Evolutionary conservation across 2,888 invertebrate species (phyloP).

Genomic region (Pyrrhia umbra): DNA sequence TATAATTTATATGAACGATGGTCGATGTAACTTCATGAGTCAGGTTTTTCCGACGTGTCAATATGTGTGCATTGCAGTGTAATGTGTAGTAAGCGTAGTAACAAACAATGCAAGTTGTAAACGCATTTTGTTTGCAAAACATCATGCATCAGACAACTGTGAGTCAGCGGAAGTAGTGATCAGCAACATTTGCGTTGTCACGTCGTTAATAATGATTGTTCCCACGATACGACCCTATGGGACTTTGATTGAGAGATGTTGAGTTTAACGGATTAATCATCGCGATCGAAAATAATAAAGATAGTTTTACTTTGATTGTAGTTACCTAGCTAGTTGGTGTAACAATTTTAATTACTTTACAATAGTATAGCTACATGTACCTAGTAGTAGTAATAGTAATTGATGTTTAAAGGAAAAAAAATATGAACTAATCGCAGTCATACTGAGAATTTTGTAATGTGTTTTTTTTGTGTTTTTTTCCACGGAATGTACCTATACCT

Average conservation of each 20-base stretch:
- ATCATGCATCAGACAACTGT: slow-evolving; percentile 17
- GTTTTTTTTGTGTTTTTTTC: background rate
- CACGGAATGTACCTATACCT: too few species aligned
- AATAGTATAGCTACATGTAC: too few species aligned
- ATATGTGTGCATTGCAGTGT: background rate
- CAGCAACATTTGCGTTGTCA: slow-evolving; percentile 27
- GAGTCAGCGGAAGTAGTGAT: slow-evolving; percentile 46
- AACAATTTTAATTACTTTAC: too few species aligned
- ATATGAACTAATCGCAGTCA: too few species aligned
- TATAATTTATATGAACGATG: too few species aligned
- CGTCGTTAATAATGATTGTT: background rate
- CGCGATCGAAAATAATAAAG: background rate
- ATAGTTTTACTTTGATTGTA: background rate
- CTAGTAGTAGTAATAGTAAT: background rate
- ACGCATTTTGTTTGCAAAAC: slow-evolving; percentile 39
- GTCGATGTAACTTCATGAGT: background rate
- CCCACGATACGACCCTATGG: background rate
- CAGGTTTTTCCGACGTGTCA: background rate
- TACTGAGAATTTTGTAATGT: too few species aligned
- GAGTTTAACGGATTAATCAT: background rate
- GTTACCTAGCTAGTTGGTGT: too few species aligned
- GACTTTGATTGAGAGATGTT: background rate
- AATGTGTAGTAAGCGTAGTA: background rate
- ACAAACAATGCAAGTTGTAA: background rate
- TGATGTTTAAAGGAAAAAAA: background rate